These are phyloP conservation scores for Scylla paramamosain DNA, from an alignment of 1,140 invertebrate species.

Conservation along the genomic window DNA sequence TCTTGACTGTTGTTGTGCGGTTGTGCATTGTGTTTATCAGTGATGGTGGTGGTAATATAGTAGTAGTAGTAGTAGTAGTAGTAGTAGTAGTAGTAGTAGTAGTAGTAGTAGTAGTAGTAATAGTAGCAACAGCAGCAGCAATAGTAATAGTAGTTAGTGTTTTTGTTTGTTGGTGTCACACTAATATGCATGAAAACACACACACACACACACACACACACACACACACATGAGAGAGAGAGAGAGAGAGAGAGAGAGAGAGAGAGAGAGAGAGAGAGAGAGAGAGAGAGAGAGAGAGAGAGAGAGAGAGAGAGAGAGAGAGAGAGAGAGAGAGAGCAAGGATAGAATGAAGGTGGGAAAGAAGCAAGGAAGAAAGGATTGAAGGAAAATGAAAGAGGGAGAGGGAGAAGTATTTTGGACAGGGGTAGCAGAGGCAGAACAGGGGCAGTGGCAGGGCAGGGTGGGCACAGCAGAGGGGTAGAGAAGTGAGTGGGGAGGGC, in stretches of 20 bases:
- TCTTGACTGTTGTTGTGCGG: background rate
- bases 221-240: background rate
- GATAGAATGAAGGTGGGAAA: background rate
- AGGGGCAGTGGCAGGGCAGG: background rate
- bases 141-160: background rate
- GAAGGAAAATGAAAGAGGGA: background rate
- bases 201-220: constrained; percentile 50
- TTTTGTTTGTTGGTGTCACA: background rate
- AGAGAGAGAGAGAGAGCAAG: background rate
- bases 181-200: background rate
- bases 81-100: background rate
- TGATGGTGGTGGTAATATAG: background rate
- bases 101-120: constrained; percentile 9
- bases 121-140: background rate
- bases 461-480: background rate
- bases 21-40: too few species aligned
- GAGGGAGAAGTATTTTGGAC: background rate
- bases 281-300: background rate
- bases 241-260: background rate
- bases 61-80: constrained; percentile 7
- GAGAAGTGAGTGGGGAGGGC: background rate
- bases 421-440: background rate
- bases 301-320: background rate
- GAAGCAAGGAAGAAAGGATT: background rate
- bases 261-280: background rate